Evolutionary conservation across 1,140 invertebrate species (phyloP).

Genomic region (Dinoponera quadriceps): DNA sequence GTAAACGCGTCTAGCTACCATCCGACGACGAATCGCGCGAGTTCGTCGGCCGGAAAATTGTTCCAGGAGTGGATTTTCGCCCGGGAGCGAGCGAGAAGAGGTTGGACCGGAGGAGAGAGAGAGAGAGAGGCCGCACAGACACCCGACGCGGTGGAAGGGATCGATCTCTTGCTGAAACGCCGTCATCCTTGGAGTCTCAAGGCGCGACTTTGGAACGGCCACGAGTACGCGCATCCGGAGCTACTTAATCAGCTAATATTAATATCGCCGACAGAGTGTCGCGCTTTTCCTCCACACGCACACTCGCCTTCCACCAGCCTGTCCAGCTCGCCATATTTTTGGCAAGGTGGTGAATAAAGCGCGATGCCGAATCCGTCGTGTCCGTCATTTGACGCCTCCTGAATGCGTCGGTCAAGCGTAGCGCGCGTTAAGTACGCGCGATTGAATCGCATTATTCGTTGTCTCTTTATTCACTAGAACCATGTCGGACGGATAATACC

Average conservation of each 20-base stretch:
- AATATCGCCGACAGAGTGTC: slow-evolving; percentile 77
- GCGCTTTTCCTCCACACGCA: slow-evolving; percentile 74
- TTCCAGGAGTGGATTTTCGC: slow-evolving; percentile 23
- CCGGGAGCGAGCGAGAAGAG: background rate
- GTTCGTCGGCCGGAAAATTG: slow-evolving; percentile 43
- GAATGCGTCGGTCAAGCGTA: background rate
- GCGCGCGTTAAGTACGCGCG: slow-evolving; percentile 7
- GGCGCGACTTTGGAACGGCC: slow-evolving; percentile 74
- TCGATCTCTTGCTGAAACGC: slow-evolving; percentile 73
- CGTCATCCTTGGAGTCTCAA: slow-evolving; percentile 51
- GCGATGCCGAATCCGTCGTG: slow-evolving; percentile 49
- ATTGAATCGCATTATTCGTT: slow-evolving; percentile 24
- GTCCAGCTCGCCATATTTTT: slow-evolving; percentile 70
- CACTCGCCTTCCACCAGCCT: slow-evolving; percentile 19
- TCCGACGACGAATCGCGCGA: slow-evolving; percentile 14
- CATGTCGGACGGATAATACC: background rate
- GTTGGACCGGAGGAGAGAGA: background rate
- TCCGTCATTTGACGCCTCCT: slow-evolving; percentile 44
- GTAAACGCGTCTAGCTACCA: slow-evolving; percentile 4
- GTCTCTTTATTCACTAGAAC: background rate
- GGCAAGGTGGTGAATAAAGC: slow-evolving; percentile 62
- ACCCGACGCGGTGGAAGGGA: slow-evolving; percentile 18
- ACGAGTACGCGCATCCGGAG: slow-evolving; percentile 78
- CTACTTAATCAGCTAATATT: slow-evolving; percentile 85
- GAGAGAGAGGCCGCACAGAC: background rate